Conservation (phyloP, 2,797 vertebrate genomes). For the Oreochromis mossambicus region DNA sequence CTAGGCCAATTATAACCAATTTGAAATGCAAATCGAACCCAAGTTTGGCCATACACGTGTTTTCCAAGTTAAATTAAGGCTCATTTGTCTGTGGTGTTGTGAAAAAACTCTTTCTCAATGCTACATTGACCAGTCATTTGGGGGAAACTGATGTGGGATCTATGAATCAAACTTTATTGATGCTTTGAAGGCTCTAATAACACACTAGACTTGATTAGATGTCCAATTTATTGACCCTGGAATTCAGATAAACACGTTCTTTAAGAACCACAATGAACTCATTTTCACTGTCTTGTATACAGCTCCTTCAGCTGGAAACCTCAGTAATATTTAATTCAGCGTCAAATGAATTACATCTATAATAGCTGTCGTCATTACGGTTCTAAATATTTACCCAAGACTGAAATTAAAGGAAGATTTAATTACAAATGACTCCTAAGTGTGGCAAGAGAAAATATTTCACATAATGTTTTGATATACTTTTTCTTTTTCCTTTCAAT, state of each 20-base stretch:
- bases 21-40: background rate
- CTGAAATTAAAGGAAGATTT: constrained; percentile 1
- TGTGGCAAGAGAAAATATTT: background rate
- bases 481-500: background rate
- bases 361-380: background rate
- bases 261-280: constrained; percentile 25
- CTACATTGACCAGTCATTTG: constrained; percentile 33
- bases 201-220: constrained; percentile 35
- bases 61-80: constrained; percentile 21
- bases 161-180: constrained; percentile 63
- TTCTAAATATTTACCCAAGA: constrained; percentile 4
- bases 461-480: background rate
- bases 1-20: background rate
- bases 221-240: constrained; percentile 34
- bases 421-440: background rate
- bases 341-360: constrained; percentile 1
- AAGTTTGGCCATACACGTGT: background rate
- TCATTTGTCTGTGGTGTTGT: constrained; percentile 32
- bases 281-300: background rate
- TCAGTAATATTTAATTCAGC: background rate
- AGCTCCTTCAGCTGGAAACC: background rate
- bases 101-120: constrained; percentile 42
- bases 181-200: constrained; percentile 56
- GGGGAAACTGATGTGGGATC: constrained; percentile 41
- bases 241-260: constrained; percentile 53